Conservation (phyloP, 1,140 invertebrate species). For the Monomorium pharaonis region DNA sequence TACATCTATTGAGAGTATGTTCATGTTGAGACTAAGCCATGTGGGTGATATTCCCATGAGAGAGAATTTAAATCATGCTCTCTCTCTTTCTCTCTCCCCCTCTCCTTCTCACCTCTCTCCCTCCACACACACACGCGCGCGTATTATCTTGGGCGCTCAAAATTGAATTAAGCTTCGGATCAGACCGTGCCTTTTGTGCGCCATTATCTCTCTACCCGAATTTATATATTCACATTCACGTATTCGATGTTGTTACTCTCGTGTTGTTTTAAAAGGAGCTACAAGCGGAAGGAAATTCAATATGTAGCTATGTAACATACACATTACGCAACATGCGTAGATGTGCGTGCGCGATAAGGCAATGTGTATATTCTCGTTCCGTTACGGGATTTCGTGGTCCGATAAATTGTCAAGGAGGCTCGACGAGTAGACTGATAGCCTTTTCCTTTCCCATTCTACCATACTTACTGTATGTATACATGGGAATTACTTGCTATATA, state of each 20-base stretch:
- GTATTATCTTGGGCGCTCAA: slow-evolving; percentile 23
- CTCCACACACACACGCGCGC: too few species aligned
- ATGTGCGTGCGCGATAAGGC: background rate
- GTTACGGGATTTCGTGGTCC: slow-evolving; percentile 8
- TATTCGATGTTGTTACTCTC: background rate
- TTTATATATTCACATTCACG: background rate
- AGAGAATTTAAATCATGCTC: slow-evolving; percentile 46
- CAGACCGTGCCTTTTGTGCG: background rate
- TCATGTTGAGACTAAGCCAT: slow-evolving; percentile 35
- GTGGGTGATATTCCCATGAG: slow-evolving; percentile 31
- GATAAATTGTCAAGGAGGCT: slow-evolving; percentile 42
- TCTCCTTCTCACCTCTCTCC: too few species aligned
- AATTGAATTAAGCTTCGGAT: slow-evolving; percentile 36
- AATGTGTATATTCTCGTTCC: background rate
- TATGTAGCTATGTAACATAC: background rate
- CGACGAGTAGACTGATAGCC: slow-evolving; percentile 40
- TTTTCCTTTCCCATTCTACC: background rate
- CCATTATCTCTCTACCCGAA: background rate
- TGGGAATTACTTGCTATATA: slow-evolving; percentile 41
- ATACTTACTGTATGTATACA: slow-evolving; percentile 13
- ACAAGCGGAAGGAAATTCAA: background rate
- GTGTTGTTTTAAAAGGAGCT: background rate
- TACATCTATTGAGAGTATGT: background rate
- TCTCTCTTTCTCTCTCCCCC: too few species aligned
- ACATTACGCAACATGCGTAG: too few species aligned